Evolutionary conservation across 2,113 vertebrate species (phyloP).

Genomic region (Oreocharis arfaki): DNA sequence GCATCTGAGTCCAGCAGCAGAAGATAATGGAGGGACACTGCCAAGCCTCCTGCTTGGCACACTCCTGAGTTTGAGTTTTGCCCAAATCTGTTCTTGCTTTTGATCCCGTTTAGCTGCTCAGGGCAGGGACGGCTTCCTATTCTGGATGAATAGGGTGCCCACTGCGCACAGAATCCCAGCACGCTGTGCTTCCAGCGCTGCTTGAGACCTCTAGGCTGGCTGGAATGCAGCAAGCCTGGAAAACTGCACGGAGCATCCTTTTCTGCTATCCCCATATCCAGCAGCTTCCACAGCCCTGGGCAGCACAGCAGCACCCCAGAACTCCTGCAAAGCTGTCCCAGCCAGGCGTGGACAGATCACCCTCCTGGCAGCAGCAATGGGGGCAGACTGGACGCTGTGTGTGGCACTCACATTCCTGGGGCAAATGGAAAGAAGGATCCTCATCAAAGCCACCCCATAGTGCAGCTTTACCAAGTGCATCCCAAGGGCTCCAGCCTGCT

Average conservation of each 20-base stretch:
- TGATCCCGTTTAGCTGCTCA: neutral
- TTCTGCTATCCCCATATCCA: neutral
- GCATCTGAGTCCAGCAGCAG: neutral
- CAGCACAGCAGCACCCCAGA: neutral
- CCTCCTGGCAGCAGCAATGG: neutral
- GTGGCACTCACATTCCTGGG: neutral
- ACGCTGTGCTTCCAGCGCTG: neutral
- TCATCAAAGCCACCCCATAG: neutral
- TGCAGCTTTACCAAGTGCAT: neutral
- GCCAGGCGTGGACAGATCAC: rapidly evolving
- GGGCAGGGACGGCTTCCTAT: neutral
- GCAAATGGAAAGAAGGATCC: neutral
- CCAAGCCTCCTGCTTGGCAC: constrained; percentile 57
- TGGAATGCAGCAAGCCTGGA: neutral
- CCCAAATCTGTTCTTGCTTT: constrained; percentile 10
- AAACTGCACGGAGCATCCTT: neutral
- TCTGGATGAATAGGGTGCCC: constrained; percentile 13
- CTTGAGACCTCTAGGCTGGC: neutral
- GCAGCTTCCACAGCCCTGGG: neutral
- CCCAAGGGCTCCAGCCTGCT: neutral
- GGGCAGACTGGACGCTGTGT: neutral
- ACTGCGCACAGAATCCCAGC: neutral
- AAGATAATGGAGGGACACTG: constrained; percentile 54
- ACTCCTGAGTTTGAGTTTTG: neutral
- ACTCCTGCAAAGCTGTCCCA: neutral